Percentiles rank a stretch among this genome's conserved stretches.
phyloP scores from a whole-genome alignment of 2,797 vertebrate species.

The Diplodus puntazzo region DNA sequence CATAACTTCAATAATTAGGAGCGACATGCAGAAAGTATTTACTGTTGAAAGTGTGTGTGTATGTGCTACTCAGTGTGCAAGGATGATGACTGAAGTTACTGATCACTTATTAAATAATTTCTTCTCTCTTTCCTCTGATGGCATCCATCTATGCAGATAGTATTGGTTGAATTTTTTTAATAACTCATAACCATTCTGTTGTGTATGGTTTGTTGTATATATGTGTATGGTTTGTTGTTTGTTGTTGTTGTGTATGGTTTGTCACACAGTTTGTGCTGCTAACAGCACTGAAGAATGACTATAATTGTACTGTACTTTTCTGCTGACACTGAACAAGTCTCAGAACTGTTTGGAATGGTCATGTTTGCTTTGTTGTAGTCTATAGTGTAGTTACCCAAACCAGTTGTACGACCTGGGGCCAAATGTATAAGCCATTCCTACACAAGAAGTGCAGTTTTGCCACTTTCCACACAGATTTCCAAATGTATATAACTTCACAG shows the following conservation, averaged over 20 bases:
- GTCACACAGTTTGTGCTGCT: background rate
- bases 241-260: too few species aligned
- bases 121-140: background rate
- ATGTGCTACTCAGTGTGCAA: too few species aligned
- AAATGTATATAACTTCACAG: too few species aligned
- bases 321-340: background rate
- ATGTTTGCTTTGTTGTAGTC: background rate
- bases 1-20: too few species aligned
- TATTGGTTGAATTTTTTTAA: background rate
- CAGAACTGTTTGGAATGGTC: background rate
- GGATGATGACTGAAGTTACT: background rate
- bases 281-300: background rate
- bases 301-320: background rate
- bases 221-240: too few species aligned
- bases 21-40: too few species aligned
- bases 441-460: too few species aligned
- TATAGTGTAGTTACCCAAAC: background rate
- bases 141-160: background rate
- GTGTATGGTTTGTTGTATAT: too few species aligned
- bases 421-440: too few species aligned
- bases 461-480: too few species aligned
- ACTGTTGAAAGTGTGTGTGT: too few species aligned
- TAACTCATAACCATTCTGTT: background rate
- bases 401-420: background rate
- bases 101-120: background rate